A percentile compares a stretch with the other conserved stretches of the same genome.
phyloP scores from a whole-genome alignment of 2,797 vertebrate species.

The Gadopsis bispinosus region DNA sequence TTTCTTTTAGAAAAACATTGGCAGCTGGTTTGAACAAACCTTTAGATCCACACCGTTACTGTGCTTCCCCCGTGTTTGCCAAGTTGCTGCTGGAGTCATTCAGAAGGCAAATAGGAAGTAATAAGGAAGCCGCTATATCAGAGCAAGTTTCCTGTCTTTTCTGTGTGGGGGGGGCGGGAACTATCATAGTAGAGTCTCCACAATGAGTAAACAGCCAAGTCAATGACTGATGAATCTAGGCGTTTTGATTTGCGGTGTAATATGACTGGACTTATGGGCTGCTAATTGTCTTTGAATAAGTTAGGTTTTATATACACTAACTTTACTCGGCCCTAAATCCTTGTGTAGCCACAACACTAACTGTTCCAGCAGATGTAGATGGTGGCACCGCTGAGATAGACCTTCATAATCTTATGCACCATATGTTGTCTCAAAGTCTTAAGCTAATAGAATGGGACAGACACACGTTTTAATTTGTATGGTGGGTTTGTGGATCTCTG shows the following conservation, averaged over 20 bases:
- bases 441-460: constrained; percentile 57
- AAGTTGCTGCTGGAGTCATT: constrained; percentile 54
- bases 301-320: constrained; percentile 18
- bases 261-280: constrained; percentile 15
- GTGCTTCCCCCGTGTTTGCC: constrained; percentile 43
- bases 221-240: background rate
- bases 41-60: constrained; percentile 13
- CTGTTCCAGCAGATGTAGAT: constrained; percentile 61
- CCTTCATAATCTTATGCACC: constrained; percentile 80
- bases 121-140: constrained; percentile 78
- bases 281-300: constrained; percentile 22
- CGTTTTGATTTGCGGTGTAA: constrained; percentile 14
- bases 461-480: constrained; percentile 52
- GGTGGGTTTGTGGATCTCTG: constrained; percentile 10
- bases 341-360: constrained; percentile 68
- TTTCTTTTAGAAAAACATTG: background rate
- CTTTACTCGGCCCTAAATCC: constrained; percentile 65
- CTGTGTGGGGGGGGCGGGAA: background rate
- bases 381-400: constrained; percentile 69
- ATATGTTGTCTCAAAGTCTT: constrained; percentile 76
- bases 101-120: constrained; percentile 80
- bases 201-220: constrained; percentile 40
- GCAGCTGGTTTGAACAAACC: constrained; percentile 24
- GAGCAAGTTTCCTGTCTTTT: constrained; percentile 67
- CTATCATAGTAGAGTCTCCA: constrained; percentile 19